Percentiles rank a stretch among this genome's conserved stretches.
phyloP scores from a whole-genome alignment of 1,140 invertebrate species.

The Drosophila suzukii region DNA sequence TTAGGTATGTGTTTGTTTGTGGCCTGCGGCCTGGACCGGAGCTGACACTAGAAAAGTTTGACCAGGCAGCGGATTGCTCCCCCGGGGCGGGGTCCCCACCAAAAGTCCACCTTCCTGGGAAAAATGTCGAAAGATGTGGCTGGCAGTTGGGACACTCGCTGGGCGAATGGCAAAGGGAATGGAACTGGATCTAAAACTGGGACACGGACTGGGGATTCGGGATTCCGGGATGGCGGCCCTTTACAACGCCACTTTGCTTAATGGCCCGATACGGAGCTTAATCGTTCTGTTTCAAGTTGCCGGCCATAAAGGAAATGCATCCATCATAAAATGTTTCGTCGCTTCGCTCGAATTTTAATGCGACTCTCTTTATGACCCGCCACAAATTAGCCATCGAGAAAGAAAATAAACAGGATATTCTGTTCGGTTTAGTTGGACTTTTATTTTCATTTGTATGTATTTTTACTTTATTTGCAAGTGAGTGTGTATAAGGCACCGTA shows the following conservation, averaged over 20 bases:
- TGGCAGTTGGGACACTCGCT: neutral
- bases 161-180: no score
- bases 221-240: neutral
- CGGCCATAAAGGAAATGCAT: slow-evolving; percentile 17
- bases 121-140: slow-evolving; percentile 1
- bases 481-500: no score
- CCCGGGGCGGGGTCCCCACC: slow-evolving; percentile 7
- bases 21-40: slow-evolving; percentile 36
- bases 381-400: slow-evolving; percentile 5
- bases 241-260: slow-evolving; percentile 25
- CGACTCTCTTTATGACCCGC: slow-evolving; percentile 13
- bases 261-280: slow-evolving; percentile 23
- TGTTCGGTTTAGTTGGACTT: neutral
- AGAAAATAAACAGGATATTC: neutral
- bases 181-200: neutral
- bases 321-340: slow-evolving; percentile 15
- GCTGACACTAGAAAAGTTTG: slow-evolving; percentile 44
- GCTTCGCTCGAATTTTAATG: slow-evolving; percentile 6
- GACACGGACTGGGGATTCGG: neutral
- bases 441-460: neutral
- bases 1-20: slow-evolving; percentile 47
- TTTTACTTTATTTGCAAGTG: no score
- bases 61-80: slow-evolving; percentile 35
- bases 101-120: neutral
- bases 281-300: slow-evolving; percentile 18